Evolutionary conservation across 2,113 vertebrate species (phyloP), one percentile per base, ranked within the genome.

Genomic region (Acinonyx jubatus): DNA sequence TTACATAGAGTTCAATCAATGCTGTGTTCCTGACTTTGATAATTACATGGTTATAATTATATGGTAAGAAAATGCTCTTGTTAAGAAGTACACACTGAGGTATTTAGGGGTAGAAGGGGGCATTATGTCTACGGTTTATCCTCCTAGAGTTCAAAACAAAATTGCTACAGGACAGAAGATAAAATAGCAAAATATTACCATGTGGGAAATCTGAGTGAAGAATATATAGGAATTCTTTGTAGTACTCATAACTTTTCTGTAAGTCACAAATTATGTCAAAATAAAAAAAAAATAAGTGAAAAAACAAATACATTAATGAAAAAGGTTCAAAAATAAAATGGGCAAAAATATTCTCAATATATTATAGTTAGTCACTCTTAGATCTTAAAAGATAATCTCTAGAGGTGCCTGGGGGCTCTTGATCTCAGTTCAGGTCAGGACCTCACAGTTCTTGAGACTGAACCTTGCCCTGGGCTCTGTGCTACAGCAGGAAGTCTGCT

Each of bases 201-300:
- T 71, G 23, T 65, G 21, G 36, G 27, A 94, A 84, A 65, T 38
- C 14, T 71, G 15, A 78, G 41, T 55, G 5, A 78, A 84, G 23
- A 63, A n/a, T 31, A 55, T 55, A 89, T 6, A 12, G 14, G 29
- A 68, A 79, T 38, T 71, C 31, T 91, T 73, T 86, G 29, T 68
- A 80, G 65, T 68, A 73, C 38, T 73, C 48, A 25, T 15, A 92
- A 71, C 29, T 55, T 84, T 93, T 55, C 31, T 55, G 1, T 88
- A 73, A 61, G 5, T 94, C n/a, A 38, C 23, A 95, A 93, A 88
- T 91, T 88, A 66, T 19, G 41, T 78, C 68, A 93, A 91, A 95
- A 90, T 52, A 25, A 89, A 76, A 90, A 73, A 89, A 79, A 11
- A 6, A 86, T 48, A 93, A 86, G 11, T 61, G 91, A 97, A 86